A percentile compares a stretch with the other conserved stretches of the same genome.
phyloP scores from a whole-genome alignment of 2,797 vertebrate species.

The Eulemur coronatus region DNA sequence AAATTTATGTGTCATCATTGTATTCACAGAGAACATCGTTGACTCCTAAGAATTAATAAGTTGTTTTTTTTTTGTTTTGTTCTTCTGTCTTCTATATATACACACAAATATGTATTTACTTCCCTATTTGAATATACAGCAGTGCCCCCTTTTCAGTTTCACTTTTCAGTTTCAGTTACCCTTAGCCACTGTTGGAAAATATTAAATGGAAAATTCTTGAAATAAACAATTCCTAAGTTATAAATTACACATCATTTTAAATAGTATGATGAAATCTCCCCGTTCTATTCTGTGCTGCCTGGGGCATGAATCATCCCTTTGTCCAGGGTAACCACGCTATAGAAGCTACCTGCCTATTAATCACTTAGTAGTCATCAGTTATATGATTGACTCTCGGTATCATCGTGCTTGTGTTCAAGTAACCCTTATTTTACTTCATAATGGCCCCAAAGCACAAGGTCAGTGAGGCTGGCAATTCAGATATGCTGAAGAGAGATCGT shows the following conservation, averaged over 20 bases:
- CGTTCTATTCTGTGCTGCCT: background rate
- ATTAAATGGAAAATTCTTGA: background rate
- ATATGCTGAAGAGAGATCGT: background rate
- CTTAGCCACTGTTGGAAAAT: background rate
- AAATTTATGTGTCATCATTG: background rate
- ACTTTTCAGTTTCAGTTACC: background rate
- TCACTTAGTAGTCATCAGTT: background rate
- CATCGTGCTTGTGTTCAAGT: background rate
- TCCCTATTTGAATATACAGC: background rate
- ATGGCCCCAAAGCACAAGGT: background rate
- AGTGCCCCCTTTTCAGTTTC: background rate
- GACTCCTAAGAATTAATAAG: background rate
- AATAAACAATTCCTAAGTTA: background rate
- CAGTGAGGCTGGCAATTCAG: background rate
- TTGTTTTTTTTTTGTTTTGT: background rate
- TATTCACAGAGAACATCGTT: constrained; percentile 36
- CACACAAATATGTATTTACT: background rate
- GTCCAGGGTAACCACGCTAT: background rate
- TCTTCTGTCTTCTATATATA: background rate
- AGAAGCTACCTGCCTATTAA: background rate
- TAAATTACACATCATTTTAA: background rate
- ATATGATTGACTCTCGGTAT: background rate
- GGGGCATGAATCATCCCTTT: background rate
- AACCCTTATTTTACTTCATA: background rate
- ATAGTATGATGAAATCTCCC: background rate